Percentiles rank a stretch among this genome's conserved stretches.
phyloP scores from a whole-genome alignment of 2,113 vertebrate genomes.

The Scytalopus superciliaris region DNA sequence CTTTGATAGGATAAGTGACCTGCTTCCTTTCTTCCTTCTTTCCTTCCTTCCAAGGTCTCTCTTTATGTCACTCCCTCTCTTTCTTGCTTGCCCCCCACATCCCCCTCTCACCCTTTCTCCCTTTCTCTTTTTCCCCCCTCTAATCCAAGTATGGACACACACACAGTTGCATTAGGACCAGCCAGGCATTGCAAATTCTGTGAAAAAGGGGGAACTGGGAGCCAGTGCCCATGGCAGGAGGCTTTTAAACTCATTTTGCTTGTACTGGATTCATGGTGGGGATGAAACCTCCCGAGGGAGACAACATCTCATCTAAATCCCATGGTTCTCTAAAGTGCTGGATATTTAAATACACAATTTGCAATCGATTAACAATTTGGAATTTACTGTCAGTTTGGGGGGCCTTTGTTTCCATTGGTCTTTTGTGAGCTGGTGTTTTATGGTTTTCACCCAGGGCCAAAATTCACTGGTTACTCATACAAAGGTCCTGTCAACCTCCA shows the following conservation, averaged over 20 bases:
- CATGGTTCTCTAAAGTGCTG: neutral
- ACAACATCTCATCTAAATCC: neutral
- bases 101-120: no score
- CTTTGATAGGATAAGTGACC: neutral
- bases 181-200: neutral
- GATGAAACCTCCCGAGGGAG: neutral
- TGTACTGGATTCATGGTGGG: neutral
- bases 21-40: neutral
- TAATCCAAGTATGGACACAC: fast-evolving
- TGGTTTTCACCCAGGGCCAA: conserved; percentile 37
- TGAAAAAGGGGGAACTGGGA: neutral
- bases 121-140: no score
- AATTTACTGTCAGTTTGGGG: neutral
- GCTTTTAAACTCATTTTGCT: neutral
- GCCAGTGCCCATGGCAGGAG: neutral
- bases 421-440: conserved; percentile 35
- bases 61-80: no score
- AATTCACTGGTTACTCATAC: conserved; percentile 37
- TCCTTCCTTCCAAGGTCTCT: no score
- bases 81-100: no score
- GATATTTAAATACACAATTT: conserved; percentile 14
- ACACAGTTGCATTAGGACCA: neutral
- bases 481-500: conserved; percentile 55
- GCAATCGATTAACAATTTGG: neutral
- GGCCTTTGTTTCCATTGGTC: conserved; percentile 9